A percentile compares a stretch with the other conserved stretches of the same genome.
Conservation (phyloP, 2,888 invertebrate genomes). For the Drosophila anomalata region DNA sequence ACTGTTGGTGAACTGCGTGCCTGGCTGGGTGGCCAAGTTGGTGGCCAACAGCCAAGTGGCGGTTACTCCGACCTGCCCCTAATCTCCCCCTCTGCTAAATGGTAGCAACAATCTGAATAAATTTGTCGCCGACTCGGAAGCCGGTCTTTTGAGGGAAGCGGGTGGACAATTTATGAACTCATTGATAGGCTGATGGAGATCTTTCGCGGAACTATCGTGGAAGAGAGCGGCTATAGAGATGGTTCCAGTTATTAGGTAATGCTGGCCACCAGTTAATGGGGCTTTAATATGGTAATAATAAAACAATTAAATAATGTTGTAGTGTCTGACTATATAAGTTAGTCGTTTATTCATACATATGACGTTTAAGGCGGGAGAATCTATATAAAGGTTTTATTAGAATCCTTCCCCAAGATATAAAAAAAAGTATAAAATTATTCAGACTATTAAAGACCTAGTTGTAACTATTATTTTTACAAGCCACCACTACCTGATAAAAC, state of each 20-base stretch:
- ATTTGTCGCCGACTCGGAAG: constrained; percentile 57
- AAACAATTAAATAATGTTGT: too few relatives aligned
- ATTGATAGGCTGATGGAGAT: constrained; percentile 22
- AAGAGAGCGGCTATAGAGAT: background rate
- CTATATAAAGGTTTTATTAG: too few relatives aligned
- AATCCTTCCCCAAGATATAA: too few relatives aligned
- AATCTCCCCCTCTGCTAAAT: constrained; percentile 33
- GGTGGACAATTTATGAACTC: constrained; percentile 53
- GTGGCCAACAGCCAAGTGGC: constrained; percentile 16
- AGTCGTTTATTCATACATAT: too few relatives aligned
- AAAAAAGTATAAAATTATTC: too few relatives aligned
- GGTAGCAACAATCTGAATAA: constrained; percentile 66
- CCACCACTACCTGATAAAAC: background rate
- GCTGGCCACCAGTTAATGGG: too few relatives aligned
- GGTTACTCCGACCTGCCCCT: background rate
- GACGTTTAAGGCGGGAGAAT: too few relatives aligned
- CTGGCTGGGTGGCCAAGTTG: constrained; percentile 52
- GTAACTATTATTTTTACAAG: too few relatives aligned
- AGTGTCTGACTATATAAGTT: too few relatives aligned
- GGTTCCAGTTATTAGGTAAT: constrained; percentile 14
- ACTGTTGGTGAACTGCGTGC: constrained; percentile 48
- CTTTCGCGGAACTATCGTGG: constrained; percentile 19
- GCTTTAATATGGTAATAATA: too few relatives aligned
- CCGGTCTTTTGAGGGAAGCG: constrained; percentile 22
- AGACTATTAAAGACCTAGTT: too few relatives aligned